Evolutionary conservation across 2,113 vertebrate species (phyloP), one percentile per base, ranked within the genome.

Genomic region (Corvus hawaiiensis): DNA sequence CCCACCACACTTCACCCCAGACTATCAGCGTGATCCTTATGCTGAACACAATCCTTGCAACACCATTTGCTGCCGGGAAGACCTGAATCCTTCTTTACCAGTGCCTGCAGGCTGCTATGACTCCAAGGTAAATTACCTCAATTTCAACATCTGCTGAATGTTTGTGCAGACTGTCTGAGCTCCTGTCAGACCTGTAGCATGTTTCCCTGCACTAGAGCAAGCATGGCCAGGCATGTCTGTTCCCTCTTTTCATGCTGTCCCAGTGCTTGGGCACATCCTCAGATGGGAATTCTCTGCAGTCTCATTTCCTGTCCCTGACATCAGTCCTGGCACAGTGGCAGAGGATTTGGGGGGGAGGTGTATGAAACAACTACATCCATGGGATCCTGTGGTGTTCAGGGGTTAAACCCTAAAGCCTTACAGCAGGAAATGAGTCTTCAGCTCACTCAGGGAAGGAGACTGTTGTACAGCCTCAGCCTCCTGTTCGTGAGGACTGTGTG

Each of bases 11-110:
- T 85, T 59, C 71, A 92, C 43, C 51, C 66, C 95, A 99, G 99
- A 99, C 94, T 99, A 99, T 88, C 98, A 97, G 94, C 95, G 51
- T 28, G 99, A 99, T 82, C 98, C 98, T 20, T 99, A 99, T 32
- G 97, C 98, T 20, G 98, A 97, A 64, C 98, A 95, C 39, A 98
- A 99, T 90, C 98, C 99, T 3, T 99, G 99, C 94, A 98, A 98
- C 71, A 98, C 98, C 75, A 98, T 99, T 96, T 99, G 99, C 96
- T 99, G 99, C 94, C 98, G 99, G n/a, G 98, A 98, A 55, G 99
- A 99, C 97, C 96, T 99, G 81, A 98, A 97, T 72, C 88, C 95
- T 56, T 92, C 76, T 62, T 95, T 95, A 39, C 98, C 98, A 58
- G 96, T 91, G 54, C 98, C 98, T 35, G 98, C 97, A 90, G 99